Evolutionary conservation across 2,888 invertebrate genomes (phyloP).

Genomic region (Pandemis heparana): DNA sequence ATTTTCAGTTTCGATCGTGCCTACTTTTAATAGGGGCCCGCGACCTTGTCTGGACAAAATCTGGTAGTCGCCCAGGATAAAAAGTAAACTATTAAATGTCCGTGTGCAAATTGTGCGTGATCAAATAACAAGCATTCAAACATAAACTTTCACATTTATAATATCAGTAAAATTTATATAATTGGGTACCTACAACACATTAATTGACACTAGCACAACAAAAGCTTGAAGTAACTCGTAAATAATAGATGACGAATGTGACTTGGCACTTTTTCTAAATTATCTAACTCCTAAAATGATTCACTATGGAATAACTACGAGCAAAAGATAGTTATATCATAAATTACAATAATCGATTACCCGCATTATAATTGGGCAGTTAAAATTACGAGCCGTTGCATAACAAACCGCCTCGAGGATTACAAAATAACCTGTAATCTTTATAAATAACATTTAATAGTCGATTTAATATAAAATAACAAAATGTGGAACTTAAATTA

Average conservation of each 20-base stretch:
- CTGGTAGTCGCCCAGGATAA: too few relatives aligned
- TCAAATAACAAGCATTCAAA: too few relatives aligned
- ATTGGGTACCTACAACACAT: background rate
- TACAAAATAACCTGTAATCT: constrained; percentile 38
- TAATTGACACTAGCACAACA: background rate
- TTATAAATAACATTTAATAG: constrained; percentile 33
- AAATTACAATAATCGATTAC: constrained; percentile 43
- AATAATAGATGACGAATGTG: constrained; percentile 17
- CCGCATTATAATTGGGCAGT: constrained; percentile 40
- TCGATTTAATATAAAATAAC: constrained; percentile 24
- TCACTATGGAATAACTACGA: constrained; percentile 35
- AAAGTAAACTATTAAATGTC: too few relatives aligned
- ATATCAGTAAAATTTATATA: background rate
- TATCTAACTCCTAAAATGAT: constrained; percentile 38
- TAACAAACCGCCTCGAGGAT: constrained; percentile 32
- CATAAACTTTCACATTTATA: too few relatives aligned
- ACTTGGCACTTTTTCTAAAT: constrained; percentile 31
- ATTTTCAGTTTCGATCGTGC: too few relatives aligned
- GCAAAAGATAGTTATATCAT: constrained; percentile 40
- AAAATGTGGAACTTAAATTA: constrained; percentile 30
- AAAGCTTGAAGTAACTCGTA: background rate
- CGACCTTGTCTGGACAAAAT: too few relatives aligned
- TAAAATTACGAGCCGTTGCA: constrained; percentile 35
- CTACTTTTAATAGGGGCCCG: too few relatives aligned
- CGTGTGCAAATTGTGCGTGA: too few relatives aligned